Evolutionary conservation across 2,888 invertebrate genomes (phyloP).

Genomic region (Liopterus haemorrhoidalis): DNA sequence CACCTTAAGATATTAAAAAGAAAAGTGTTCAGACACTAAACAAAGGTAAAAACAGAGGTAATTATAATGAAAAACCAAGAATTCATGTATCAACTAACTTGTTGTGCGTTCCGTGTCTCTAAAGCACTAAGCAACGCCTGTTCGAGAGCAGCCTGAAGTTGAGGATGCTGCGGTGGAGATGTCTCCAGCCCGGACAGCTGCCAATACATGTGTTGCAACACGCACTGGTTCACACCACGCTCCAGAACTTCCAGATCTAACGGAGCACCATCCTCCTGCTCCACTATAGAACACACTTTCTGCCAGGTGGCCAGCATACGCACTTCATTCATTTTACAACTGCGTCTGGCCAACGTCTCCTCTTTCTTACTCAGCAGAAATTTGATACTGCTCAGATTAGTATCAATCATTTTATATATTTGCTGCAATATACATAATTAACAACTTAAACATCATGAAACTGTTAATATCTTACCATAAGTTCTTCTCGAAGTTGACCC

Average conservation of each 20-base stretch:
- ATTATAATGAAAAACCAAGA: too few species aligned
- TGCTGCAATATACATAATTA: slow-evolving; percentile 11
- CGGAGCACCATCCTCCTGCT: slow-evolving; percentile 12
- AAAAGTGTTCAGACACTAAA: too few species aligned
- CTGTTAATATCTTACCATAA: slow-evolving; percentile 10
- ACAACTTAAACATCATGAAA: not conserved
- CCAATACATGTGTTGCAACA: slow-evolving; percentile 21
- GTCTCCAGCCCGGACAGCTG: too few species aligned
- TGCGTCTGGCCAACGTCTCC: not conserved
- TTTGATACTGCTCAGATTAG: slow-evolving; percentile 13
- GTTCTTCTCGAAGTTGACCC: slow-evolving; percentile 18
- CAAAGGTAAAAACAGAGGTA: too few species aligned
- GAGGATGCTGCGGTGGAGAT: too few species aligned
- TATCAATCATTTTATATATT: slow-evolving; percentile 16
- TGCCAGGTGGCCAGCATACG: slow-evolving; percentile 19
- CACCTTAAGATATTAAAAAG: too few species aligned
- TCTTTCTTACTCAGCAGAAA: slow-evolving; percentile 14
- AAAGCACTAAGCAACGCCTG: too few species aligned
- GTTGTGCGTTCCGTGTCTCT: too few species aligned
- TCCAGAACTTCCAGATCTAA: slow-evolving; percentile 20
- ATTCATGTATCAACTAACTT: too few species aligned
- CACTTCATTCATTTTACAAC: slow-evolving; percentile 16
- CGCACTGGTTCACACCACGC: slow-evolving; percentile 17
- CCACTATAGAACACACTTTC: slow-evolving; percentile 14
- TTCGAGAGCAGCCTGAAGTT: too few species aligned